These are phyloP conservation scores for Phengaris alcon DNA, from an alignment of 2,888 invertebrate species.

Conservation along the genomic window DNA sequence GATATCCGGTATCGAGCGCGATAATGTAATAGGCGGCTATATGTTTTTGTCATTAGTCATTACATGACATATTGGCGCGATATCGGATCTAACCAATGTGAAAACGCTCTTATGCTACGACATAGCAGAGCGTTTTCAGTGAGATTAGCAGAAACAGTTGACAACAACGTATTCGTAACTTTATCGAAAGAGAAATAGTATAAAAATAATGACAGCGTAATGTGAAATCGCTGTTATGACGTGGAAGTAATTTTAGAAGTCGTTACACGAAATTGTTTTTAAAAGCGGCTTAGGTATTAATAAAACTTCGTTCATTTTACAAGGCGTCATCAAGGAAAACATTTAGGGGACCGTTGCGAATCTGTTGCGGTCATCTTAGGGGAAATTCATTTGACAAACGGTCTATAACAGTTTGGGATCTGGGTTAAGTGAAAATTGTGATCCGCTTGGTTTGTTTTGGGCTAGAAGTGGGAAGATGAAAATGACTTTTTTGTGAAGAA, in stretches of 20 bases:
- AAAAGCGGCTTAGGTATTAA: not conserved
- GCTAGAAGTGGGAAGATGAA: not conserved
- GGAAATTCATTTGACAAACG: not conserved
- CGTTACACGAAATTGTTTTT: constrained; percentile 2
- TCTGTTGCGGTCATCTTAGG: not conserved
- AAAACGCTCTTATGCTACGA: too few relatives aligned
- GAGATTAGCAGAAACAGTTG: too few relatives aligned
- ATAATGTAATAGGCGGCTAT: too few relatives aligned
- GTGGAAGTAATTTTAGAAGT: not conserved
- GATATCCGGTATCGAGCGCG: too few relatives aligned
- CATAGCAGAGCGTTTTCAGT: too few relatives aligned
- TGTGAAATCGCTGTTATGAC: too few relatives aligned
- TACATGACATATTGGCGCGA: too few relatives aligned
- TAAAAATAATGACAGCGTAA: too few relatives aligned
- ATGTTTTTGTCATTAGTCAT: too few relatives aligned
- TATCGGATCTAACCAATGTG: too few relatives aligned
- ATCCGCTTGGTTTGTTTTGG: not conserved
- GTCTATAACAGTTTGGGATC: not conserved
- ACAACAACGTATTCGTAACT: too few relatives aligned
- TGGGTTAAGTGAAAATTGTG: not conserved
- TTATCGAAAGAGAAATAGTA: too few relatives aligned
- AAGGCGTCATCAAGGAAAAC: constrained; percentile 1
- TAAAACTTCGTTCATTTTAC: constrained; percentile 5
- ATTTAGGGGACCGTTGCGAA: not conserved
- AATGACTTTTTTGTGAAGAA: not conserved